Conservation (phyloP, 2,797 vertebrate genomes). For the Psittacula derbiana region DNA sequence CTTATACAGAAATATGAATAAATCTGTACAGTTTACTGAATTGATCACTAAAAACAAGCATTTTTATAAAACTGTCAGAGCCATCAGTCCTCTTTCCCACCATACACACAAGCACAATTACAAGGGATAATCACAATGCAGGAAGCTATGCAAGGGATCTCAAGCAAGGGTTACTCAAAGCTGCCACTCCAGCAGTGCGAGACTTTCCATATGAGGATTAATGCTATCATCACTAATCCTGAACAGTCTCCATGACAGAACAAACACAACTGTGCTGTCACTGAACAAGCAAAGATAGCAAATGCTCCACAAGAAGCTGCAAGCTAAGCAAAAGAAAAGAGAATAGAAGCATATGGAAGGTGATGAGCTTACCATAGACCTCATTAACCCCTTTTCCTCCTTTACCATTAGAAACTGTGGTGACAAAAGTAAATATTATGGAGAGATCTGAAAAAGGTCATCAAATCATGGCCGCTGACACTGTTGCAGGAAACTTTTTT, state of each 20-base stretch:
- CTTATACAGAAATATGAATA: not conserved
- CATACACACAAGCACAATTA: fast-evolving
- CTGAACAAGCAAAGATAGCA: not conserved
- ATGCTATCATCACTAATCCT: not conserved
- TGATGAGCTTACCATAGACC: not conserved
- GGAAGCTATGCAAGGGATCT: not conserved
- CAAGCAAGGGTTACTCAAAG: not conserved
- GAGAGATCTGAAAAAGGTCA: not conserved
- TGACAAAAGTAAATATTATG: not conserved
- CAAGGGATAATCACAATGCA: not conserved
- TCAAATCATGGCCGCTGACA: not conserved
- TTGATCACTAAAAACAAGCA: not conserved
- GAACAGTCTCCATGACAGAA: not conserved
- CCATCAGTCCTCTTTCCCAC: not conserved
- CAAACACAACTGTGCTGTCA: not conserved
- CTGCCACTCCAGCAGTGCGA: not conserved
- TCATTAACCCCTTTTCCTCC: not conserved
- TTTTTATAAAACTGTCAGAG: not conserved
- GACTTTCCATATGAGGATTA: not conserved
- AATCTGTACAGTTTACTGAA: not conserved
- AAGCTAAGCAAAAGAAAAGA: not conserved
- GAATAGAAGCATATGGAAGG: not conserved
- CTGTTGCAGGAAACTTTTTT: not conserved
- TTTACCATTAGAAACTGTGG: not conserved
- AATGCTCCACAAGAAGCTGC: not conserved